phyloP scores from a whole-genome alignment of 30 jellyfish, hydroid and myxozoan species.

The Mastigias papua region DNA sequence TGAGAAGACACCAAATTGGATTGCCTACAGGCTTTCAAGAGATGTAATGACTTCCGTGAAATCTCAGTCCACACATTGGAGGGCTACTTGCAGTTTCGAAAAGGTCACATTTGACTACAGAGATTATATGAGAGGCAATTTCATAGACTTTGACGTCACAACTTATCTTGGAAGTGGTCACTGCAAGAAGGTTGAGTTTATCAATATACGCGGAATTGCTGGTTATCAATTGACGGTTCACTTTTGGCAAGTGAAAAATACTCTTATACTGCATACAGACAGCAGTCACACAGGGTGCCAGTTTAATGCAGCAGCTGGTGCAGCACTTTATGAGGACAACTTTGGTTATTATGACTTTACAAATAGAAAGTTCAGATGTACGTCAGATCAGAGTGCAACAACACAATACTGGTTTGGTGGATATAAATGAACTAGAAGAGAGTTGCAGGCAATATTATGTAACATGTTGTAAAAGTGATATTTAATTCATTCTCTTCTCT shows the following conservation, averaged over 20 bases:
- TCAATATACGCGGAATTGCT: conserved; percentile 9
- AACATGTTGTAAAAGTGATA: no score
- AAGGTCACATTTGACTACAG: neutral
- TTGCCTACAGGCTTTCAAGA: conserved; percentile 3
- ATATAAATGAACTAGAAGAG: neutral
- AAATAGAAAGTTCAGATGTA: conserved; percentile 3
- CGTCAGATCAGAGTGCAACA: neutral
- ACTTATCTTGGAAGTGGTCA: neutral
- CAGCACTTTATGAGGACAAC: neutral
- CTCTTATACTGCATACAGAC: neutral
- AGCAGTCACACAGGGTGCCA: neutral
- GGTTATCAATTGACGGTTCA: neutral
- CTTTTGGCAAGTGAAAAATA: neutral
- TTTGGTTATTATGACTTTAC: neutral
- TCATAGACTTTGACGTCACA: neutral
- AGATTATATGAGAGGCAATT: conserved; percentile 5
- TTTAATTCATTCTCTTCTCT: no score
- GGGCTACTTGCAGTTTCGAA: conserved; percentile 7
- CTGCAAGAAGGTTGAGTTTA: conserved; percentile 17
- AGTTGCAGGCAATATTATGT: neutral
- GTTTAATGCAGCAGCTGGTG: neutral
- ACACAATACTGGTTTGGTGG: conserved; percentile 31
- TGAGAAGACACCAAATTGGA: conserved; percentile 27
- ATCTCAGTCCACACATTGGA: conserved; percentile 2
- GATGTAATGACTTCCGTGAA: neutral